These are phyloP conservation scores for Stichodactyla helianthus DNA, from an alignment of 64 coral and sea anemone genomes.

Conservation along the genomic window DNA sequence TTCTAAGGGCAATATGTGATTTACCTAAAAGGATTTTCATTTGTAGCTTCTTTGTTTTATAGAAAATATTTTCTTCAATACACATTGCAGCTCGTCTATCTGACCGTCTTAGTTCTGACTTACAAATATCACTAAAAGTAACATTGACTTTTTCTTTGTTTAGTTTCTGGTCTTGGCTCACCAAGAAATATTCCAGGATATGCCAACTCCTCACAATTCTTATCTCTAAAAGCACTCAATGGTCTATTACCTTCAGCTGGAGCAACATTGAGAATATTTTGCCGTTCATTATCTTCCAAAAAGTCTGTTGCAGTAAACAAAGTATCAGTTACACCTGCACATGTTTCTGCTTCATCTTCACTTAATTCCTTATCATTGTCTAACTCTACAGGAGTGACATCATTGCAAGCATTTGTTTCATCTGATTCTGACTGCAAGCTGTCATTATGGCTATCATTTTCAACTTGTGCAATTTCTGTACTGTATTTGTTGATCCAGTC, in stretches of 20 bases:
- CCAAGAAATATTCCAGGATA: no score
- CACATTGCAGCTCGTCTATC: no score
- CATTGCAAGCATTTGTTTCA: neutral
- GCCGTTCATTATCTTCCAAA: no score
- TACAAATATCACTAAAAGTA: no score
- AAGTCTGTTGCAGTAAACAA: neutral
- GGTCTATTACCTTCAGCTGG: neutral
- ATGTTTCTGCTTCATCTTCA: constrained; percentile 55
- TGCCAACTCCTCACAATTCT: neutral
- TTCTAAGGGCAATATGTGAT: no score
- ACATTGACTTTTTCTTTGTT: no score
- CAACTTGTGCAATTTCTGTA: constrained; percentile 31
- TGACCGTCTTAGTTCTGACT: no score
- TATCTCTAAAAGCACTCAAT: neutral
- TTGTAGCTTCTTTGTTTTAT: no score
- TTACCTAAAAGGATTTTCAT: no score
- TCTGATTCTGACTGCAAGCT: constrained; percentile 51
- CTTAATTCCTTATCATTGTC: constrained; percentile 35
- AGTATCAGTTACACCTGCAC: neutral
- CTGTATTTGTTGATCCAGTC: constrained; percentile 61
- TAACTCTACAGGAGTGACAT: constrained; percentile 51
- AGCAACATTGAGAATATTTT: neutral
- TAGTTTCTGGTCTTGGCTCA: no score
- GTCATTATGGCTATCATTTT: constrained; percentile 55
- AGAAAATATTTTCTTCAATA: no score